Conservation (phyloP, 2,113 vertebrate genomes). For the Desmodus rotundus region DNA sequence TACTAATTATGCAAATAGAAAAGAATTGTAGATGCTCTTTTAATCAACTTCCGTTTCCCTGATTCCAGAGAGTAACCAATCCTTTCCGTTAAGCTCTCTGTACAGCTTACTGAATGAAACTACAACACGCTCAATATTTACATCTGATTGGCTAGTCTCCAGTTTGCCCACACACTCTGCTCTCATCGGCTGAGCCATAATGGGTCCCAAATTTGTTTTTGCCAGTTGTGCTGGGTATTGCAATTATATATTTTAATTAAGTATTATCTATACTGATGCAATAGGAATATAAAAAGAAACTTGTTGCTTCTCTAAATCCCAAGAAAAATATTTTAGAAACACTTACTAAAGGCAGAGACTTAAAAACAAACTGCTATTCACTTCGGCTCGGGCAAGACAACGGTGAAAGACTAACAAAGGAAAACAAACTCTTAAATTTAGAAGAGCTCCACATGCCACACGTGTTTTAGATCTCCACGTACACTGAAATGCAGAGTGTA, state of each 20-base stretch:
- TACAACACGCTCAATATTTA: neutral
- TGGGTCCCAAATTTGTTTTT: neutral
- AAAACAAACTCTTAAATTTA: neutral
- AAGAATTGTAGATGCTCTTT: neutral
- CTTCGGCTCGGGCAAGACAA: neutral
- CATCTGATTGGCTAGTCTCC: neutral
- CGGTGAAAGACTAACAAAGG: neutral
- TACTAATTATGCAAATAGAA: neutral
- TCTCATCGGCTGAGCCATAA: neutral
- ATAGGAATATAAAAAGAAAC: neutral
- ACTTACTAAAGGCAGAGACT: neutral
- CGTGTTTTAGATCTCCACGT: neutral
- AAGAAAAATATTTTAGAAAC: neutral
- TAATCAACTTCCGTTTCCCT: neutral
- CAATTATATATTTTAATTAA: neutral
- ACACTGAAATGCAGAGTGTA: neutral
- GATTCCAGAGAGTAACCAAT: neutral
- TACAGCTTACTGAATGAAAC: neutral
- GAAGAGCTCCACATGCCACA: neutral
- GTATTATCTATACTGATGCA: neutral
- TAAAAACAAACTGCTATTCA: neutral
- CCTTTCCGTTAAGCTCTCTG: neutral
- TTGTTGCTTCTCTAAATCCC: neutral
- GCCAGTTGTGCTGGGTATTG: neutral
- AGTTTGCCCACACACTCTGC: neutral